Conservation (phyloP, 1,140 invertebrate species). For the Mya arenaria region DNA sequence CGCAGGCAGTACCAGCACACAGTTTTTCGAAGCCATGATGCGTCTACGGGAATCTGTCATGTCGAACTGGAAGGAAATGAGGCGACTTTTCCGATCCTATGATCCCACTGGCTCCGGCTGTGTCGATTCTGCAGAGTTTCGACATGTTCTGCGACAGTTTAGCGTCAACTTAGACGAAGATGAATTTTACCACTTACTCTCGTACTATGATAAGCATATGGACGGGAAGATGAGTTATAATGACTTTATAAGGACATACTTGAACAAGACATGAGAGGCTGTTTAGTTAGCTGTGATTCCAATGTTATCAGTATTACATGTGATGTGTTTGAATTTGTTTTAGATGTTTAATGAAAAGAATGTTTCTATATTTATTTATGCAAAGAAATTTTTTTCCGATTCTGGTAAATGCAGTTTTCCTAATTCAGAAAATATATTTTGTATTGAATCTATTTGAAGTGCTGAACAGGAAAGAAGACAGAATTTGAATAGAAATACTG, state of each 20-base stretch:
- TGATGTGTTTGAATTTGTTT: too few species aligned
- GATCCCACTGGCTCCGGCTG: slow-evolving; percentile 65
- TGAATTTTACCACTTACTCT: slow-evolving; percentile 76
- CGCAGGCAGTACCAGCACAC: slow-evolving; percentile 56
- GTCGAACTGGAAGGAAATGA: slow-evolving; percentile 78
- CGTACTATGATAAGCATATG: slow-evolving; percentile 75
- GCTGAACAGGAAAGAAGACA: too few species aligned
- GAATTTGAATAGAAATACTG: too few species aligned
- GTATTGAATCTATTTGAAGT: too few species aligned
- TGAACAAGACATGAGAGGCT: slow-evolving; percentile 58
- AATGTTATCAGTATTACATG: too few species aligned
- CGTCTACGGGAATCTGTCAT: slow-evolving; percentile 70
- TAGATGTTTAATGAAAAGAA: too few species aligned
- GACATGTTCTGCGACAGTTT: slow-evolving; percentile 72
- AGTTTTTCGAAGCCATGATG: slow-evolving; percentile 69
- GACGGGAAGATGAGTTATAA: slow-evolving; percentile 76
- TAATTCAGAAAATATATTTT: too few species aligned
- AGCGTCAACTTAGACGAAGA: slow-evolving; percentile 77
- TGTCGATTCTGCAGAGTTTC: slow-evolving; percentile 71
- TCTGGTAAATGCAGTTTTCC: too few species aligned
- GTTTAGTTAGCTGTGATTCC: too few species aligned
- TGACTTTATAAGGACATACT: slow-evolving; percentile 75
- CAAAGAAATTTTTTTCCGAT: too few species aligned
- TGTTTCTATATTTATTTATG: too few species aligned
- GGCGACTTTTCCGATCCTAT: slow-evolving; percentile 66